Conservation (phyloP, 2,888 invertebrate genomes). For the Mythimna albipuncta region DNA sequence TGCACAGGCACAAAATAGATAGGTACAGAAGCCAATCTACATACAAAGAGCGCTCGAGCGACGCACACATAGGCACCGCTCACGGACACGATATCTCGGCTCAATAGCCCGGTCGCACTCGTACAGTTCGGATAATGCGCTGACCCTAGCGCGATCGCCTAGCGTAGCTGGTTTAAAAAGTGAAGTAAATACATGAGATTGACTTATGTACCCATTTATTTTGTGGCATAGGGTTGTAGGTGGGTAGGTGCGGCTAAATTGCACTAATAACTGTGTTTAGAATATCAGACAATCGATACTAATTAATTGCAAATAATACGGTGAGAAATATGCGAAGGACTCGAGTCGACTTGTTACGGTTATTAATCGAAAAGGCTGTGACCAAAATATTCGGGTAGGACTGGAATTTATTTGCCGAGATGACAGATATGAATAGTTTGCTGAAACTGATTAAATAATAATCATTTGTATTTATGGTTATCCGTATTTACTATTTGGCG, state of each 20-base stretch:
- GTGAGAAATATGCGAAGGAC: constrained; percentile 52
- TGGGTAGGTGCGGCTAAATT: constrained; percentile 36
- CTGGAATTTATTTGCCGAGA: constrained; percentile 39
- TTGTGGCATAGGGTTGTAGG: constrained; percentile 23
- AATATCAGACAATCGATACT: constrained; percentile 53
- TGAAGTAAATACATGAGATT: too few species aligned
- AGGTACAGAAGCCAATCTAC: too few species aligned
- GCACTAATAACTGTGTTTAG: constrained; percentile 47
- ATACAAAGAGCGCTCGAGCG: too few species aligned
- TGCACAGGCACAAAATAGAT: too few species aligned
- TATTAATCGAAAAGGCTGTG: constrained; percentile 41
- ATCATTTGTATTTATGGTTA: constrained; percentile 1
- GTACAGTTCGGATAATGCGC: too few species aligned
- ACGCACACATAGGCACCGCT: too few species aligned
- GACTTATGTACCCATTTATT: too few species aligned
- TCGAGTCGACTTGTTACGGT: constrained; percentile 33
- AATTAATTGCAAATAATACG: constrained; percentile 62
- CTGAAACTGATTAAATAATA: constrained; percentile 29
- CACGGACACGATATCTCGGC: too few species aligned
- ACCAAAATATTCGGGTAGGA: constrained; percentile 40
- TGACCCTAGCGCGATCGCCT: too few species aligned
- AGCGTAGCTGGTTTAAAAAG: too few species aligned
- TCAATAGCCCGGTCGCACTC: too few species aligned
- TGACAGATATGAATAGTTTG: constrained; percentile 43
- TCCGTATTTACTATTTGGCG: not conserved